phyloP scores from a whole-genome alignment of 2,113 vertebrate genomes.

The Phainopepla nitens region DNA sequence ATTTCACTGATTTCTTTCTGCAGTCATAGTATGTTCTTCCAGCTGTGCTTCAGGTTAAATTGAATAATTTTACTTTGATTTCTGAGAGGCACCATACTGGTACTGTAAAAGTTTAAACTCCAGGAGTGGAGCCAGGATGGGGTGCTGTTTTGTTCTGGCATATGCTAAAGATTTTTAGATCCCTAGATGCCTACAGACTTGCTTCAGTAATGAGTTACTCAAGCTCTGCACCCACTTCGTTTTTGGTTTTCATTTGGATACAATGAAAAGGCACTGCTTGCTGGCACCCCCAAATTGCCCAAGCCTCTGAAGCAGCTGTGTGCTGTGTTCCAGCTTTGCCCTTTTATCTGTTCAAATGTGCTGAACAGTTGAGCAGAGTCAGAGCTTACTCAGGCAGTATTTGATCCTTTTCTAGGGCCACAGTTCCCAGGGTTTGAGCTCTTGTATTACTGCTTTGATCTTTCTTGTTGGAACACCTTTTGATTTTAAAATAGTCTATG shows the following conservation, averaged over 20 bases:
- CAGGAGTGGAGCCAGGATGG: not conserved
- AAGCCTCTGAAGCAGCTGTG: not conserved
- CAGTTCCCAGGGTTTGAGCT: not conserved
- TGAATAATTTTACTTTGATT: not conserved
- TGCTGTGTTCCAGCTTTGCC: not conserved
- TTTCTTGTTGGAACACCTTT: not conserved
- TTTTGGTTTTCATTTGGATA: not conserved
- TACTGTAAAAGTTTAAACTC: not conserved
- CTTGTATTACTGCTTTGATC: not conserved
- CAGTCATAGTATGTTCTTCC: not conserved
- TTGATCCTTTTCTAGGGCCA: not conserved
- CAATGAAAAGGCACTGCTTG: not conserved
- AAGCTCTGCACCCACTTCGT: not conserved
- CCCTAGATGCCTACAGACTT: not conserved
- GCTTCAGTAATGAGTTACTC: not conserved
- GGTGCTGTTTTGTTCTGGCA: not conserved
- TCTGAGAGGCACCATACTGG: not conserved
- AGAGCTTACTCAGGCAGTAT: conserved; percentile 11
- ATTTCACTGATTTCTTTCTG: not conserved
- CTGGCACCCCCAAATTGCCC: not conserved
- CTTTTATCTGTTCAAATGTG: not conserved
- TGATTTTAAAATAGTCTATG: not conserved
- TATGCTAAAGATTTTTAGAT: not conserved
- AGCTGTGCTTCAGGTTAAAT: not conserved
- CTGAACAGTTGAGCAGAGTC: not conserved